Conservation (phyloP, 2,888 invertebrate genomes). For the Lingula anatina region DNA sequence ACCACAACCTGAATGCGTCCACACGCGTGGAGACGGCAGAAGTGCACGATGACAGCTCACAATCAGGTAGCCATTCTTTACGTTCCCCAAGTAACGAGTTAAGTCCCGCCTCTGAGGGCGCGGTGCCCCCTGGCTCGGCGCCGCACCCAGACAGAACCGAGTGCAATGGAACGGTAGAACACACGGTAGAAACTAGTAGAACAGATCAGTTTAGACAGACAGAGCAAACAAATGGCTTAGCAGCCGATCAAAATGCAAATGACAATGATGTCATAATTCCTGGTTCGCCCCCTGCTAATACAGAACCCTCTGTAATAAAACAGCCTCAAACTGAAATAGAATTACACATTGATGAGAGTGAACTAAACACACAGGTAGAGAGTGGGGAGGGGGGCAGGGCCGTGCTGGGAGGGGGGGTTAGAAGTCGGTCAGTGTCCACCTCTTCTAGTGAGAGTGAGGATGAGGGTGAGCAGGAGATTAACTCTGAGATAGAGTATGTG, state of each 20-base stretch:
- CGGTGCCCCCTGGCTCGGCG: constrained; percentile 7
- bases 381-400: neutral
- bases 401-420: neutral
- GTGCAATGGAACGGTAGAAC: neutral
- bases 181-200: neutral
- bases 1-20: constrained; percentile 14
- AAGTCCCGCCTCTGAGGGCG: constrained; percentile 6
- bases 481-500: no score
- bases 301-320: no score
- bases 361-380: neutral
- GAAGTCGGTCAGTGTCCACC: no score
- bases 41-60: constrained; percentile 40
- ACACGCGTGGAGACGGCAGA: constrained; percentile 33
- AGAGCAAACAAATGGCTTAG: no score
- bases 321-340: no score
- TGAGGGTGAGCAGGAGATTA: neutral
- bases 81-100: constrained; percentile 32
- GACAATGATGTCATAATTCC: constrained; percentile 36
- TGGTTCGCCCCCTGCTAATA: neutral
- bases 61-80: constrained; percentile 39
- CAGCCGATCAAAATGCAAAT: constrained; percentile 50
- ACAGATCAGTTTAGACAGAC: no score
- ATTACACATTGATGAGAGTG: neutral
- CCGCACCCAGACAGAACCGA: no score
- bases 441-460: neutral